Evolutionary conservation across 2,113 vertebrate genomes (phyloP).

Genomic region (Ctenodactylus gundi): DNA sequence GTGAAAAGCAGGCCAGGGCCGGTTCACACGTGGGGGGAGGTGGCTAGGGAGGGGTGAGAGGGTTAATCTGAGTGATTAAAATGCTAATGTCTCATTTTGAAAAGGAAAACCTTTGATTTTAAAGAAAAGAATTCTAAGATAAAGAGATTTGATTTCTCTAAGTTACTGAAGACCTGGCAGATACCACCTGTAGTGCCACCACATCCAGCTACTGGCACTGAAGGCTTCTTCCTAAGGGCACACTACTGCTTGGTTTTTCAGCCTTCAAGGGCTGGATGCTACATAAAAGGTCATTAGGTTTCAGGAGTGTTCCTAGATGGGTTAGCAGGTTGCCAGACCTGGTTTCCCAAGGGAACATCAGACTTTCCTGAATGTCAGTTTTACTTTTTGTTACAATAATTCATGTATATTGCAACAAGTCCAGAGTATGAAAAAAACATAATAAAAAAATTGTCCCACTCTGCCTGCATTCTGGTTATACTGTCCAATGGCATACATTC

Average conservation of each 20-base stretch:
- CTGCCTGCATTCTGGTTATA: background rate
- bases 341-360: background rate
- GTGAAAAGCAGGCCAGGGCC: background rate
- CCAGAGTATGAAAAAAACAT: background rate
- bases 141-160: conserved; percentile 33
- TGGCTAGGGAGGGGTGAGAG: accelerated
- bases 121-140: conserved; percentile 37
- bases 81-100: conserved; percentile 58
- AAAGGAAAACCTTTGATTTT: conserved; percentile 58
- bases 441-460: accelerated
- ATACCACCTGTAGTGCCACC: background rate
- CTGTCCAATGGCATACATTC: background rate
- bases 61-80: conserved; percentile 24
- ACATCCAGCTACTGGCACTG: background rate
- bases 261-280: conserved; percentile 18
- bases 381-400: background rate
- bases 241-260: conserved; percentile 1
- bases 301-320: conserved; percentile 37
- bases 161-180: conserved; percentile 33
- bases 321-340: conserved; percentile 50
- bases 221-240: background rate
- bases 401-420: accelerated
- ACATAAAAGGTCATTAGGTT: conserved; percentile 12
- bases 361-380: background rate
- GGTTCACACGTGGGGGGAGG: conserved; percentile 9